Percentiles rank a stretch among this genome's conserved stretches.
phyloP scores from a whole-genome alignment of 2,113 vertebrate genomes.

The Tenebrosternarchus preto region DNA sequence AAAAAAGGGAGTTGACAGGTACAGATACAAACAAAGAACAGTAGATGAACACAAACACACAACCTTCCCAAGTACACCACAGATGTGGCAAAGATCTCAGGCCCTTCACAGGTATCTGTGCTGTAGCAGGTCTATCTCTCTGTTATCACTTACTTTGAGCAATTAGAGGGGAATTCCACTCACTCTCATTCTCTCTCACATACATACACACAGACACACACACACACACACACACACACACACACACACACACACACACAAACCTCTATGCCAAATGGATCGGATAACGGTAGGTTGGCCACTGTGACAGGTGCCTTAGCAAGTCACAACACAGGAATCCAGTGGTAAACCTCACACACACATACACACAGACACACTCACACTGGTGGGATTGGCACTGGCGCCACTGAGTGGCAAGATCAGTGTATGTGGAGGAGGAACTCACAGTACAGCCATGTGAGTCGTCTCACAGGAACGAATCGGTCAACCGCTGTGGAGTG shows the following conservation, averaged over 20 bases:
- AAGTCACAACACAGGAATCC: conserved; percentile 46
- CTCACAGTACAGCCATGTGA: conserved; percentile 49
- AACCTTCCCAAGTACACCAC: neutral
- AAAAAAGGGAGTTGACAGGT: neutral
- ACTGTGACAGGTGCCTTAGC: conserved; percentile 41
- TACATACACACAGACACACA: neutral
- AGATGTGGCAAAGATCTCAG: neutral
- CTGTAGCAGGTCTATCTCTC: neutral
- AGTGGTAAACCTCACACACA: conserved; percentile 29
- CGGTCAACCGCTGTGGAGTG: conserved; percentile 17
- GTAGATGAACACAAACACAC: neutral
- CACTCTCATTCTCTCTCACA: too few species aligned
- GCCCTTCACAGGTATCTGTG: neutral
- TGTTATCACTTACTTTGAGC: neutral
- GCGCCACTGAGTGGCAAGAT: conserved; percentile 35
- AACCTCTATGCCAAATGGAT: conserved; percentile 18
- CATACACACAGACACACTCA: neutral
- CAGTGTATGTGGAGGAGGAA: conserved; percentile 22
- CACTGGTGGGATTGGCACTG: conserved; percentile 36
- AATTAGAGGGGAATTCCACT: conserved; percentile 44
- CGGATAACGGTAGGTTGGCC: neutral
- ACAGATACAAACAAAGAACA: neutral
- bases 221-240: neutral
- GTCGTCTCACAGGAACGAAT: conserved; percentile 37
- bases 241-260: conserved; percentile 18